Conservation (phyloP, 2,888 invertebrate species). For the Scrobipalpa costella region DNA sequence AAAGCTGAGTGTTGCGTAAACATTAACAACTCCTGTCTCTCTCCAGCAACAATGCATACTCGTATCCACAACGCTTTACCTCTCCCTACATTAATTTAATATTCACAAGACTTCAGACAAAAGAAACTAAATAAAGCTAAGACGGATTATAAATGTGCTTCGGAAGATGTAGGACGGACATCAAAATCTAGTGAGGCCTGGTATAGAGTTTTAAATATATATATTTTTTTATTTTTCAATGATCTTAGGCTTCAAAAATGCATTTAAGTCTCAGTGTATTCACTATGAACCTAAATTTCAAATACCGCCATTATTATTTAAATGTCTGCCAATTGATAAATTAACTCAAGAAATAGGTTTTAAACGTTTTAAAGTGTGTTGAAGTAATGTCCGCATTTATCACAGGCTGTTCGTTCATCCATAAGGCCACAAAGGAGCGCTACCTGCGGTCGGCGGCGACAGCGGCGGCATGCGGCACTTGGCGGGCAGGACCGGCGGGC, state of each 20-base stretch:
- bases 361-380: background rate
- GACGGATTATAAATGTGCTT: background rate
- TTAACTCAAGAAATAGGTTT: background rate
- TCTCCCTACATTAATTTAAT: background rate
- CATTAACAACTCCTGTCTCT: background rate
- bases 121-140: background rate
- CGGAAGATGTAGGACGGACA: background rate
- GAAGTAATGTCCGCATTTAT: too few relatives aligned
- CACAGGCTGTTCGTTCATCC: too few relatives aligned
- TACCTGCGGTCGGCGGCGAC: background rate
- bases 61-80: background rate
- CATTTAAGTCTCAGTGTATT: too few relatives aligned
- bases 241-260: too few relatives aligned
- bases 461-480: too few relatives aligned
- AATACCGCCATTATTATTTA: background rate
- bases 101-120: background rate
- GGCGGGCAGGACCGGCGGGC: too few relatives aligned
- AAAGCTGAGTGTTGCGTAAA: conserved; percentile 12
- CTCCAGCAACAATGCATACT: background rate
- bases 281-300: too few relatives aligned
- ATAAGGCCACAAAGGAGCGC: background rate
- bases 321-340: background rate
- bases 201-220: too few relatives aligned
- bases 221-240: too few relatives aligned
- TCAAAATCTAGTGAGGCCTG: background rate